These are phyloP conservation scores for Paelopatides confundens DNA, from an alignment of 53 echinoderm and acorn worm species.

Conservation along the genomic window DNA sequence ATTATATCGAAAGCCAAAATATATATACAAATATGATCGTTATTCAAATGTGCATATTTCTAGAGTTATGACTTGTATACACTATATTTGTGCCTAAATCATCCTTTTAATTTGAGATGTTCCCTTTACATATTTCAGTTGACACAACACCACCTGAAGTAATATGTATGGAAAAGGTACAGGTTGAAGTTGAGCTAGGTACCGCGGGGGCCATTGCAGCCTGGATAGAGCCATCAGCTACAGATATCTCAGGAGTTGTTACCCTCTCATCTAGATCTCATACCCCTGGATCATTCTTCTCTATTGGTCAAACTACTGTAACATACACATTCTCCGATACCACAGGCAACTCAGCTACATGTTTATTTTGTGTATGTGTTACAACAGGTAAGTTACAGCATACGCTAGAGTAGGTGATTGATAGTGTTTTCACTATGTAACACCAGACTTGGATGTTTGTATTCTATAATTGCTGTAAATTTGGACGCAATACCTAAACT, in stretches of 20 bases:
- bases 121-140: slow-evolving; percentile 41
- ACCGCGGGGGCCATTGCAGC: slow-evolving; percentile 12
- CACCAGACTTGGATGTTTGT: too few relatives aligned
- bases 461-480: too few relatives aligned
- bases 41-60: too few relatives aligned
- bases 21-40: too few relatives aligned
- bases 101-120: too few relatives aligned
- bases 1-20: too few relatives aligned
- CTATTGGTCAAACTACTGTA: slow-evolving; percentile 62
- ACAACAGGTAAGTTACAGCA: slow-evolving; percentile 2
- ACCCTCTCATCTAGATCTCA: slow-evolving; percentile 38
- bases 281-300: slow-evolving; percentile 64
- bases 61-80: too few relatives aligned
- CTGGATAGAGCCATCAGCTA: slow-evolving; percentile 76
- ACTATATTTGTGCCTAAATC: too few relatives aligned
- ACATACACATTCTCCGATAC: slow-evolving; percentile 67
- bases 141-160: slow-evolving; percentile 75
- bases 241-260: slow-evolving; percentile 64
- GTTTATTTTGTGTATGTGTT: slow-evolving; percentile 56
- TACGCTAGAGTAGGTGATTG: too few relatives aligned
- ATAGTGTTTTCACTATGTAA: too few relatives aligned
- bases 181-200: slow-evolving; percentile 47
- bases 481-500: too few relatives aligned
- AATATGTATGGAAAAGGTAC: slow-evolving; percentile 15
- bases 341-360: slow-evolving; percentile 70